Evolutionary conservation across 92 coral and sea anemone genomes (phyloP).

Genomic region (Muricea muricata): DNA sequence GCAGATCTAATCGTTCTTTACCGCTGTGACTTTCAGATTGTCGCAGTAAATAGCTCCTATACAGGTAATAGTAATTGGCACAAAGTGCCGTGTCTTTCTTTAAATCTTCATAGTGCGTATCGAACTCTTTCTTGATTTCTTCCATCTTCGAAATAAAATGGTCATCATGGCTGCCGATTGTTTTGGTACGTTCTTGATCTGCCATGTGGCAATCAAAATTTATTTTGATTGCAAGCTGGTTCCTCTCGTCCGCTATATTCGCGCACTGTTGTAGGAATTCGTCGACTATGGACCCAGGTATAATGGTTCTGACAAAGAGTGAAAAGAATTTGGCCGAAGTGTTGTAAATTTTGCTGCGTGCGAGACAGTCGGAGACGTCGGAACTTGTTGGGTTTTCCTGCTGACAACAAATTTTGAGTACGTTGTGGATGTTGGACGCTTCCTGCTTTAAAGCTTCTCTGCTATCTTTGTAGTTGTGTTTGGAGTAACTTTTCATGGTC

Average conservation of each 20-base stretch:
- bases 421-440: neutral
- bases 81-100: neutral
- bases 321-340: slow-evolving; percentile 4
- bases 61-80: slow-evolving; percentile 1
- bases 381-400: neutral
- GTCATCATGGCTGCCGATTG: neutral
- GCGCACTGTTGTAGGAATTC: neutral
- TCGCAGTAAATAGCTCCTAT: neutral
- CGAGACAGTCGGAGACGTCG: slow-evolving; percentile 5
- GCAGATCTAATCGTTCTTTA: neutral
- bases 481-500: neutral
- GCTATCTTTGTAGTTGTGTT: neutral
- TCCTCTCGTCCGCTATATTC: neutral
- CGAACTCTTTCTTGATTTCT: neutral
- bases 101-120: neutral
- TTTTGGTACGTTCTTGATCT: neutral
- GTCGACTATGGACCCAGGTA: neutral
- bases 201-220: slow-evolving; percentile 4
- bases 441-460: slow-evolving; percentile 19
- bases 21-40: neutral
- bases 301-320: neutral
- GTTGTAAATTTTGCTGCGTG: slow-evolving; percentile 11
- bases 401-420: slow-evolving; percentile 2
- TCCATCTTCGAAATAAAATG: neutral
- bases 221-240: neutral